phyloP scores from a whole-genome alignment of 2,888 invertebrate species.

The Tetragnatha montana region DNA sequence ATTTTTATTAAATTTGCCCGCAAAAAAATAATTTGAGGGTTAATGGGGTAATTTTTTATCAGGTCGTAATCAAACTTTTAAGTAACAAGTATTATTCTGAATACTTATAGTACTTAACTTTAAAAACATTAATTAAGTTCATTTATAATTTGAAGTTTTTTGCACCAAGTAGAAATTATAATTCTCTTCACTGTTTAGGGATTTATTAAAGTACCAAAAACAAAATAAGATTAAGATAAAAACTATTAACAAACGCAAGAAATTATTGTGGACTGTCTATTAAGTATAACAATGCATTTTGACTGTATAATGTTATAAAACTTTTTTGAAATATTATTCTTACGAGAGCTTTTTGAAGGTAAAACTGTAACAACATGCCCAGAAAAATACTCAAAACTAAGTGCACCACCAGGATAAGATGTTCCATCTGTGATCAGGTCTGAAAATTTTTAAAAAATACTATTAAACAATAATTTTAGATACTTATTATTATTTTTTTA shows the following conservation, averaged over 20 bases:
- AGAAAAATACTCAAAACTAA: slow-evolving; percentile 77
- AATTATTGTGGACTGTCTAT: neutral
- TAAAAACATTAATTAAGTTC: no score
- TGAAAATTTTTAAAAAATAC: slow-evolving; percentile 15
- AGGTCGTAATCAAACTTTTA: no score
- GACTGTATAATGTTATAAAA: neutral
- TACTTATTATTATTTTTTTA: neutral
- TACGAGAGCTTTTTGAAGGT: slow-evolving; percentile 79
- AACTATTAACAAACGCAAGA: neutral
- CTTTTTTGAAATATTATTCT: slow-evolving; percentile 64
- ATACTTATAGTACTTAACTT: no score
- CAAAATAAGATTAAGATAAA: no score
- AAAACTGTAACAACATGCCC: slow-evolving; percentile 79
- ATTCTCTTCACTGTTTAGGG: no score
- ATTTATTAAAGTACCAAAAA: no score
- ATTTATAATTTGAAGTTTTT: no score
- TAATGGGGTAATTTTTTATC: no score
- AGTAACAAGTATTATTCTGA: no score
- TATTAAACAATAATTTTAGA: neutral
- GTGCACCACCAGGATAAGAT: slow-evolving; percentile 76
- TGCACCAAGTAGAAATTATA: no score
- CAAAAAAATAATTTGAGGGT: no score
- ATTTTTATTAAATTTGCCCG: no score
- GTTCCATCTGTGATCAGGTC: slow-evolving; percentile 71
- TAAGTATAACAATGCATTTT: neutral